Evolutionary conservation across 2,113 vertebrate genomes (phyloP).

Genomic region (Hippotragus niger): DNA sequence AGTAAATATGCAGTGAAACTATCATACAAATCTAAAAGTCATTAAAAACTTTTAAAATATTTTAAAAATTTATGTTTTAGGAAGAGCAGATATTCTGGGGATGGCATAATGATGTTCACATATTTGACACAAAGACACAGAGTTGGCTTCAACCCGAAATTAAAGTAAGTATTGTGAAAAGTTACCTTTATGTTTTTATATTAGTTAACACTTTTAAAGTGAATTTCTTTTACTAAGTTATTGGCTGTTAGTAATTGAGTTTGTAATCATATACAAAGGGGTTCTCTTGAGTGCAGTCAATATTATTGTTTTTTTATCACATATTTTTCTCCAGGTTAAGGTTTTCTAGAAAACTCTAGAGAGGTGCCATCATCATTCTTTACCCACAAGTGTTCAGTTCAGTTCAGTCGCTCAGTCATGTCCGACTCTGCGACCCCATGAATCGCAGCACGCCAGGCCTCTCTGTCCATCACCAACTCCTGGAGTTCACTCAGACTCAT

Average conservation of each 20-base stretch:
- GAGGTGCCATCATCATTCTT: not conserved
- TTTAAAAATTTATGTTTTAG: conserved; percentile 71
- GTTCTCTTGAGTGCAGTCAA: not conserved
- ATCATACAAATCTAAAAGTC: not conserved
- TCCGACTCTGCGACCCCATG: too few species aligned
- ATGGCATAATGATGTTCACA: conserved; percentile 96
- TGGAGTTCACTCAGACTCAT: too few species aligned
- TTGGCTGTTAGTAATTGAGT: conserved; percentile 19
- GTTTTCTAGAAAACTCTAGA: conserved; percentile 25
- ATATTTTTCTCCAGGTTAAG: not conserved
- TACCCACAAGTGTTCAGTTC: not conserved
- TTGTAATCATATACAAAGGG: not conserved
- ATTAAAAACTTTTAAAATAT: not conserved
- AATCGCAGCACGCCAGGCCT: too few species aligned
- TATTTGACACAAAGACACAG: conserved; percentile 89
- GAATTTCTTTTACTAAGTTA: not conserved
- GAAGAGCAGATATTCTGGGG: conserved; percentile 93
- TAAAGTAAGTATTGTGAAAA: conserved; percentile 80
- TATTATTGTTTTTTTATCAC: not conserved
- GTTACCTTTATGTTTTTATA: not conserved
- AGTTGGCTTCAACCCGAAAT: conserved; percentile 90
- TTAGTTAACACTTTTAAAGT: not conserved
- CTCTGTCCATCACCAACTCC: too few species aligned
- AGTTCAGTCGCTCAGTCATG: too few species aligned
- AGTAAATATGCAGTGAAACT: not conserved